phyloP scores from a whole-genome alignment of 2,888 invertebrate species.

The Nemoura dubitans region DNA sequence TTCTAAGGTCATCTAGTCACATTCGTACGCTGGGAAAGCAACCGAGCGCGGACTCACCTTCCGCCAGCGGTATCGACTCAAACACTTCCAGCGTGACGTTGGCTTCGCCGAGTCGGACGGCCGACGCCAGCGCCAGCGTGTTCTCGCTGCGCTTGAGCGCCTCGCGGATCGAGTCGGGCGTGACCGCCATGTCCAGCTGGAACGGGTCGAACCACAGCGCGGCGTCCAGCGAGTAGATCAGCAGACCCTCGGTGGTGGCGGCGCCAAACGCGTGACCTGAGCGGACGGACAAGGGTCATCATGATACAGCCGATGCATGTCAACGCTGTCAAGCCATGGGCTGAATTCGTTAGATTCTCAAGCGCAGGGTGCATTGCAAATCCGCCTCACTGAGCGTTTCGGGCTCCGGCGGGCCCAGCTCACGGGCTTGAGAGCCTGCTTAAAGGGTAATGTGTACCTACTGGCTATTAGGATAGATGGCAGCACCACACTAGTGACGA shows the following conservation, averaged over 20 bases:
- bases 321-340: too few species aligned
- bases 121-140: constrained; percentile 81
- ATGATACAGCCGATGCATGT: too few species aligned
- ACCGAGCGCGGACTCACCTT: constrained; percentile 72
- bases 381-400: too few species aligned
- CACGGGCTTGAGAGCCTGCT: too few species aligned
- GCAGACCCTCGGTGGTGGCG: constrained; percentile 93
- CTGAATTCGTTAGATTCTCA: too few species aligned
- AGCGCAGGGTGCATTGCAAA: too few species aligned
- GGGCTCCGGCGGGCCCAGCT: too few species aligned
- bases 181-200: constrained; percentile 84
- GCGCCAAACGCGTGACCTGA: constrained; percentile 89
- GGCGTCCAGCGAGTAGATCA: constrained; percentile 83
- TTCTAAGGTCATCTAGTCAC: too few species aligned
- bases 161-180: constrained; percentile 74
- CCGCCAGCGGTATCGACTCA: constrained; percentile 79
- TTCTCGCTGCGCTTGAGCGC: constrained; percentile 69
- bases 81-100: constrained; percentile 79
- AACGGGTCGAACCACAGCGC: constrained; percentile 93
- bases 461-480: too few species aligned
- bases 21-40: too few species aligned
- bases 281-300: neutral
- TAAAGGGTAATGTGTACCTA: too few species aligned
- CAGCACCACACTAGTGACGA: too few species aligned
- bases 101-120: constrained; percentile 86